Conservation (phyloP, 2,797 vertebrate genomes). For the Loriculus beryllinus region DNA sequence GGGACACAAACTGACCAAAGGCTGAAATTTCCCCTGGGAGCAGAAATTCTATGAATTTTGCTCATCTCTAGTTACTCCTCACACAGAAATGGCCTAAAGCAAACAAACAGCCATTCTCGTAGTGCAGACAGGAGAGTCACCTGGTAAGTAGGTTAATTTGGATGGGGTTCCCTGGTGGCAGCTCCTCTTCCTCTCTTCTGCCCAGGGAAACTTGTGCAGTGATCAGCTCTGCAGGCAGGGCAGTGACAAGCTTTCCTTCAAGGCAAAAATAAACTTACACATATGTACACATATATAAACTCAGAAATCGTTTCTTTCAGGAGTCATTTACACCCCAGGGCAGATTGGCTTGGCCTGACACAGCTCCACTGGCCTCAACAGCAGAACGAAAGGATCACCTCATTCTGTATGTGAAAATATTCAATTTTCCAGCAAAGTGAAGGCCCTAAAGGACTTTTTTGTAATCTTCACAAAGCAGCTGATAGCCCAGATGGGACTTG, state of each 20-base stretch:
- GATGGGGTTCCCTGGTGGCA: not conserved
- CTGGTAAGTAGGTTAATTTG: constrained; percentile 23
- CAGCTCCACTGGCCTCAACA: not conserved
- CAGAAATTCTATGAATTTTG: not conserved
- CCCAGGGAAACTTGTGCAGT: not conserved
- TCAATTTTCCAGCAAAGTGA: not conserved
- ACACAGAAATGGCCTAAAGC: constrained; percentile 9
- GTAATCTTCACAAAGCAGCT: not conserved
- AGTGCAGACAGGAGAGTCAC: not conserved
- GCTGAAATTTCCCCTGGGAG: constrained; percentile 9
- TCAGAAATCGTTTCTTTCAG: not conserved
- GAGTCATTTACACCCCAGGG: not conserved
- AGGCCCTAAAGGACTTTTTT: not conserved
- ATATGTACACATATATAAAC: not conserved
- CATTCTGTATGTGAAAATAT: not conserved
- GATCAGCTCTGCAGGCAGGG: not conserved
- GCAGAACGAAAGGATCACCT: not conserved
- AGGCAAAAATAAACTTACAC: not conserved
- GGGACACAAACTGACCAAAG: not conserved
- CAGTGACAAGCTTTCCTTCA: not conserved
- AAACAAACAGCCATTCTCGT: constrained; percentile 8
- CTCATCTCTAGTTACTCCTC: not conserved
- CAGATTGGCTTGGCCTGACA: not conserved
- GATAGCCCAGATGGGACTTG: constrained; percentile 27
- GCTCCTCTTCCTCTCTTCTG: not conserved